These are phyloP conservation scores for Jaculus jaculus DNA, from an alignment of 2,113 vertebrate genomes.

Conservation along the genomic window DNA sequence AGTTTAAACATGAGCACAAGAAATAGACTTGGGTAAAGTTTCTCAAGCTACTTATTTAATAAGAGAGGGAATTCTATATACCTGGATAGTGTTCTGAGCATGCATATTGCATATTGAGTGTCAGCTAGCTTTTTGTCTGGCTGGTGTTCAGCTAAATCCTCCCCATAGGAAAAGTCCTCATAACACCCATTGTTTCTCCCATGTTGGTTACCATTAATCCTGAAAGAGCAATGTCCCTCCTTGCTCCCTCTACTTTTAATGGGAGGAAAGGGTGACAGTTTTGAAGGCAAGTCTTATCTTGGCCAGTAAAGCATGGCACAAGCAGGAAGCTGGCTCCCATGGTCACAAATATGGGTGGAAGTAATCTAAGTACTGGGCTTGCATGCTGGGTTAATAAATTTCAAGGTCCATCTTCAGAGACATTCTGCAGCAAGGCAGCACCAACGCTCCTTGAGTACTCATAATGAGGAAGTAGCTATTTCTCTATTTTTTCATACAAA, in stretches of 20 bases:
- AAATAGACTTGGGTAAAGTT: not conserved
- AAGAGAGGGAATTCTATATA: not conserved
- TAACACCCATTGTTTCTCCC: not conserved
- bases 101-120: not conserved
- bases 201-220: not conserved
- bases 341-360: no score
- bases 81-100: not conserved
- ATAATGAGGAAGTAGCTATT: no score
- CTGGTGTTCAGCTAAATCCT: not conserved
- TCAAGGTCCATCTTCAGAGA: no score
- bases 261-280: no score
- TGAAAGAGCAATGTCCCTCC: not conserved
- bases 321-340: no score
- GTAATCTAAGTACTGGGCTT: no score
- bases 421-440: no score
- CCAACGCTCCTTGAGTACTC: no score
- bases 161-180: not conserved
- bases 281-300: no score
- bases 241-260: not conserved
- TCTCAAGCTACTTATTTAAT: not conserved
- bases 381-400: no score
- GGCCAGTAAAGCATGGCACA: no score
- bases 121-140: not conserved
- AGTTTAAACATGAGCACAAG: not conserved
- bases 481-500: constrained; percentile 3